Evolutionary conservation across 2,113 vertebrate genomes (phyloP).

Genomic region (Thermophis baileyi): DNA sequence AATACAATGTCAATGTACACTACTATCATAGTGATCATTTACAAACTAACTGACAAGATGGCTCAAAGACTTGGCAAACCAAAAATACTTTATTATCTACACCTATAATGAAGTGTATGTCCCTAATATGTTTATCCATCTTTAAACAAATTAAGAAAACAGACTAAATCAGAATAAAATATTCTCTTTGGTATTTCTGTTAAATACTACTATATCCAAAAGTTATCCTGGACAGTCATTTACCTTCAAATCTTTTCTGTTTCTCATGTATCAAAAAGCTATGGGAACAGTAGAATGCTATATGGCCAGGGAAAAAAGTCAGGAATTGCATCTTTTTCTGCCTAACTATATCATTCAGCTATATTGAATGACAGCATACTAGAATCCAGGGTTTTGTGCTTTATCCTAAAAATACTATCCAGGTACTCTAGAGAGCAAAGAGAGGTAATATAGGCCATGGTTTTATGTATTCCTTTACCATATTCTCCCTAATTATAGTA

Average conservation of each 20-base stretch:
- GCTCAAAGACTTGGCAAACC: background rate
- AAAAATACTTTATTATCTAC: background rate
- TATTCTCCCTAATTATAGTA: background rate
- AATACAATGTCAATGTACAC: background rate
- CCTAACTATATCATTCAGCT: background rate
- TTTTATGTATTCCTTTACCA: slow-evolving; percentile 15
- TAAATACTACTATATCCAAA: background rate
- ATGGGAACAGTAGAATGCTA: background rate
- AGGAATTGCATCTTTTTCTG: background rate
- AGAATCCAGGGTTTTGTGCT: background rate
- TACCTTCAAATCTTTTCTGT: background rate
- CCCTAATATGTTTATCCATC: background rate
- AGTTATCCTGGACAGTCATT: background rate
- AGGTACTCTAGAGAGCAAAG: background rate
- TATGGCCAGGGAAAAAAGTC: background rate
- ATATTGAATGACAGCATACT: background rate
- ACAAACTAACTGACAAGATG: background rate
- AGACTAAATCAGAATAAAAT: background rate
- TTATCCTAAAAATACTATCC: background rate
- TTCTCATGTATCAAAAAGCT: background rate
- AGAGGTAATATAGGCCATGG: background rate
- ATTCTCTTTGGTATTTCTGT: background rate
- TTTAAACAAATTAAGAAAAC: background rate
- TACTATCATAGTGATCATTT: background rate
- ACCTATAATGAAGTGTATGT: background rate